Conservation (phyloP, 2,888 invertebrate genomes). For the Drymonia ruficornis region DNA sequence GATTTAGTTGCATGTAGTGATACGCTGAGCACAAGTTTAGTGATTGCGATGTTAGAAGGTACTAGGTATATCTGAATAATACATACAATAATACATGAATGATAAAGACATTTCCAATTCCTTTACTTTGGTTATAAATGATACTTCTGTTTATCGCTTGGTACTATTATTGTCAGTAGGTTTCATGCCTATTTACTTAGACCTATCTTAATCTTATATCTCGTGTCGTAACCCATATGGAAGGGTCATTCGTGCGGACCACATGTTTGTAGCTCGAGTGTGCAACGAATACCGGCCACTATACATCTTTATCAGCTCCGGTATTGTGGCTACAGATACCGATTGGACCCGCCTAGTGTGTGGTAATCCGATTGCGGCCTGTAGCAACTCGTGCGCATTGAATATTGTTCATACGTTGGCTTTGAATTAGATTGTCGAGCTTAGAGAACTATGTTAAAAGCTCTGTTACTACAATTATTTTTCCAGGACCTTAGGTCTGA, state of each 20-base stretch:
- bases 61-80: no score
- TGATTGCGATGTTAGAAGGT: no score
- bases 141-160: no score
- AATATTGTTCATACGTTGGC: not conserved
- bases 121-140: no score
- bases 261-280: constrained; percentile 25
- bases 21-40: no score
- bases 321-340: constrained; percentile 28
- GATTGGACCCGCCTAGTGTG: constrained; percentile 37
- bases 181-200: constrained; percentile 38
- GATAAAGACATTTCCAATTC: no score
- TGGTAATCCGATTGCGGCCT: constrained; percentile 29
- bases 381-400: constrained; percentile 6
- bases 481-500: not conserved
- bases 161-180: not conserved
- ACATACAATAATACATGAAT: no score
- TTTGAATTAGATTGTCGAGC: no score
- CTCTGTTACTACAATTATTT: not conserved
- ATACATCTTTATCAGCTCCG: constrained; percentile 43
- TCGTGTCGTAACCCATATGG: constrained; percentile 59
- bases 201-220: constrained; percentile 34
- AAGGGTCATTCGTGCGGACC: constrained; percentile 68
- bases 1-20: no score
- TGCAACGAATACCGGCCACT: constrained; percentile 32
- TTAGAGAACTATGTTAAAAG: no score